A percentile compares a stretch with the other conserved stretches of the same genome.
These are phyloP conservation scores for Molothrus aeneus DNA, from an alignment of 2,797 vertebrate species.

Conservation along the genomic window DNA sequence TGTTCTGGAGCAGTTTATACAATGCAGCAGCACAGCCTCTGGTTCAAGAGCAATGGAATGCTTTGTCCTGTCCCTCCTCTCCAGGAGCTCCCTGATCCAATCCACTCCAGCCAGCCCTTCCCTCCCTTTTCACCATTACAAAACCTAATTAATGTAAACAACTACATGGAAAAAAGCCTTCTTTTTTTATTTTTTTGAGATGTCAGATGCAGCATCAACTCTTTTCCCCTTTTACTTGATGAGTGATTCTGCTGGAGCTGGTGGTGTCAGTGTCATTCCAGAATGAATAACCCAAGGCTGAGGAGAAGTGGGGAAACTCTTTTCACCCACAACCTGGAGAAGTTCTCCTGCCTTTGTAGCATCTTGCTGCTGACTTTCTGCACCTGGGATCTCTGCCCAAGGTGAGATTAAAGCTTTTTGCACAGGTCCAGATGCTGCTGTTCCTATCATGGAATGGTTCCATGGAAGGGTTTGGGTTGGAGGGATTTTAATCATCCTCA, in stretches of 20 bases:
- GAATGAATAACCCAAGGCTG: background rate
- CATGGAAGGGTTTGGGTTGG: background rate
- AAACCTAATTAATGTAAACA: background rate
- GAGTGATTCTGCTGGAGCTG: background rate
- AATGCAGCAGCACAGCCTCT: background rate
- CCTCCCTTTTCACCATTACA: background rate
- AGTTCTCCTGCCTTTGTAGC: fast-evolving
- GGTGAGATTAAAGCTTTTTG: background rate
- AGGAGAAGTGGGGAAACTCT: fast-evolving
- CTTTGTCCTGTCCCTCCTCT: background rate
- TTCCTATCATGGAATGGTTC: background rate
- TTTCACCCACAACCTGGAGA: background rate
- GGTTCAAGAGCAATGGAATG: background rate
- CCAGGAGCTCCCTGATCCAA: background rate
- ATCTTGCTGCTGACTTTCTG: background rate
- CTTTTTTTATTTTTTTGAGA: background rate
- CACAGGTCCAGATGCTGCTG: background rate
- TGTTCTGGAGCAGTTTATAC: background rate
- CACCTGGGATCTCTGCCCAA: background rate
- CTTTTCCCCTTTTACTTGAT: background rate
- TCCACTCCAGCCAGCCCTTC: background rate
- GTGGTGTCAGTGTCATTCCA: background rate
- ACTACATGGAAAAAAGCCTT: background rate
- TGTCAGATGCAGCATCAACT: background rate
- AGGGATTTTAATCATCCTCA: background rate